phyloP scores from a whole-genome alignment of 2,888 invertebrate genomes.

The Drosophila hamatofila region DNA sequence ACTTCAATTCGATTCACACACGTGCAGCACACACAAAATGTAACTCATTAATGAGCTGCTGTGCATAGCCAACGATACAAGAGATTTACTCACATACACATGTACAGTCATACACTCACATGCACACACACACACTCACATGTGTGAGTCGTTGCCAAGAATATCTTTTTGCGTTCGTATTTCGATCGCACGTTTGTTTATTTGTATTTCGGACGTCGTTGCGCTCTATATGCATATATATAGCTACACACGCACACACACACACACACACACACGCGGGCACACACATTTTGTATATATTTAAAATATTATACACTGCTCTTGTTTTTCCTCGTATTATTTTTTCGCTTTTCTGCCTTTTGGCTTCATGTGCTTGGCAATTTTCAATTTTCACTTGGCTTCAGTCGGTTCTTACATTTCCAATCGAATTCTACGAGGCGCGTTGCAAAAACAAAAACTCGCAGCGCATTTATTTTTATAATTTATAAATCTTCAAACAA shows the following conservation, averaged over 20 bases:
- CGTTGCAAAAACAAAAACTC: slow-evolving; percentile 64
- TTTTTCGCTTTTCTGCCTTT: slow-evolving; percentile 57
- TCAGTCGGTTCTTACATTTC: slow-evolving; percentile 83
- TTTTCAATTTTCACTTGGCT: slow-evolving; percentile 77
- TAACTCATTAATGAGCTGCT: slow-evolving; percentile 76
- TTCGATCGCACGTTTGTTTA: slow-evolving; percentile 76
- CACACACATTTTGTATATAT: slow-evolving; percentile 66
- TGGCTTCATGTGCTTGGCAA: slow-evolving; percentile 71
- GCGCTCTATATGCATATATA: slow-evolving; percentile 42
- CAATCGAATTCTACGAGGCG: slow-evolving; percentile 80
- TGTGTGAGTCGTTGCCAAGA: slow-evolving; percentile 63
- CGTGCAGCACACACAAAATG: slow-evolving; percentile 47
- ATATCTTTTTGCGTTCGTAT: slow-evolving; percentile 76
- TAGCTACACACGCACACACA: slow-evolving; percentile 35
- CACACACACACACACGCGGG: slow-evolving; percentile 13
- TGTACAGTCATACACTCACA: slow-evolving; percentile 9
- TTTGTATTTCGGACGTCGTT: slow-evolving; percentile 60
- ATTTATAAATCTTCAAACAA: slow-evolving; percentile 1
- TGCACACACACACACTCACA: slow-evolving; percentile 14
- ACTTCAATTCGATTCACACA: slow-evolving; percentile 59
- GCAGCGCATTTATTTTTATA: slow-evolving; percentile 35
- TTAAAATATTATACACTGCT: slow-evolving; percentile 75
- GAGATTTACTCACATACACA: slow-evolving; percentile 13
- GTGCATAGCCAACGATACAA: slow-evolving; percentile 31
- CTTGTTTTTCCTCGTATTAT: slow-evolving; percentile 35